Conservation (phyloP, 2,797 vertebrate species). For the Synanceia verrucosa region DNA sequence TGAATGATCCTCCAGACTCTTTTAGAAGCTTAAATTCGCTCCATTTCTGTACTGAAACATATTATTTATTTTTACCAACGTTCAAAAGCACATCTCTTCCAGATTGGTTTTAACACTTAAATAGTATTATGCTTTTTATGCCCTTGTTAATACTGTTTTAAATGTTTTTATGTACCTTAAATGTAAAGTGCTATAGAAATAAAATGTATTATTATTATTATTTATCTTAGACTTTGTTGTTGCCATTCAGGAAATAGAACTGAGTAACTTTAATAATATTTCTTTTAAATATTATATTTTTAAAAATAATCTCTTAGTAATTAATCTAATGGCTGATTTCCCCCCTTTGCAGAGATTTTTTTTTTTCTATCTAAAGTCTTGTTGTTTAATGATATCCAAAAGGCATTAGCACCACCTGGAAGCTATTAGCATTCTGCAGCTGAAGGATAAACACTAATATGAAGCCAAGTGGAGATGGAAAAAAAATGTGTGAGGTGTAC, state of each 20-base stretch:
- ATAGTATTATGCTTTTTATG: no score
- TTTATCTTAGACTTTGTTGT: neutral
- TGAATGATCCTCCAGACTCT: neutral
- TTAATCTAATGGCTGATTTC: neutral
- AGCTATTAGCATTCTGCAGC: slow-evolving; percentile 45
- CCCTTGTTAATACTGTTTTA: no score
- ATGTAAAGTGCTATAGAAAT: no score
- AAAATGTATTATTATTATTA: no score
- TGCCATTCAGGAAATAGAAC: neutral
- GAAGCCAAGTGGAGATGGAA: neutral
- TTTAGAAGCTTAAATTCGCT: neutral
- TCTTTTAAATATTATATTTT: no score
- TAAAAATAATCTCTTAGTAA: neutral
- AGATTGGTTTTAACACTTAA: no score
- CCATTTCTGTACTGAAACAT: neutral
- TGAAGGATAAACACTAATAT: slow-evolving; percentile 20
- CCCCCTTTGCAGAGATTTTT: neutral
- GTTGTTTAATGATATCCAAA: slow-evolving; percentile 21
- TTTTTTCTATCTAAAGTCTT: slow-evolving; percentile 2
- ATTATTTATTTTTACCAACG: no score
- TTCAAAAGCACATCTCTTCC: no score
- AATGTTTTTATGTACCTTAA: no score
- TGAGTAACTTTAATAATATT: no score
- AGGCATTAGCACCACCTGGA: slow-evolving; percentile 40
- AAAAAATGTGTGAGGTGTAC: neutral